Conservation (phyloP, 2,888 invertebrate species). For the Dasysyrphus tricinctus region DNA sequence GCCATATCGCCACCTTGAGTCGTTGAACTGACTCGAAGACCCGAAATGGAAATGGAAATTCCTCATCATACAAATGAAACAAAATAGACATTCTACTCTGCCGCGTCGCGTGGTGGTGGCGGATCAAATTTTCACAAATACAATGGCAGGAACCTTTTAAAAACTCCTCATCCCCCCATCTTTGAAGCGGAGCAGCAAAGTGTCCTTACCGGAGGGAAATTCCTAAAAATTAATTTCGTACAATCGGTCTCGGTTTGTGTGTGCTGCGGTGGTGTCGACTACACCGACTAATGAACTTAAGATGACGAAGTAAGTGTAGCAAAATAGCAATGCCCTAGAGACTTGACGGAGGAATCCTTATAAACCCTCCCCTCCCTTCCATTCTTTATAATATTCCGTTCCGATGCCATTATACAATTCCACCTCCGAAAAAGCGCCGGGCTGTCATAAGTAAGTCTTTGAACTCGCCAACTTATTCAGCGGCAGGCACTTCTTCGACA, state of each 20-base stretch:
- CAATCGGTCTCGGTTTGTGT: conserved; percentile 54
- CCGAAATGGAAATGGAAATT: conserved; percentile 18
- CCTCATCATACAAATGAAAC: conserved; percentile 36
- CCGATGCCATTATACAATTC: conserved; percentile 37
- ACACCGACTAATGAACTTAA: conserved; percentile 71
- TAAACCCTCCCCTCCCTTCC: conserved; percentile 8
- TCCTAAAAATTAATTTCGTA: conserved; percentile 65
- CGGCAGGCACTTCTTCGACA: conserved; percentile 56
- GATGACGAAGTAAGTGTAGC: conserved; percentile 66
- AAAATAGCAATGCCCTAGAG: conserved; percentile 41
- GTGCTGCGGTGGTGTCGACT: conserved; percentile 21
- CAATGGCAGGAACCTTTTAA: conserved; percentile 50
- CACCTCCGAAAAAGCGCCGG: conserved; percentile 27
- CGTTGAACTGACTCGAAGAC: conserved; percentile 64
- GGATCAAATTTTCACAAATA: conserved; percentile 62
- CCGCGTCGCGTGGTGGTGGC: not conserved
- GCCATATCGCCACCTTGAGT: conserved; percentile 40
- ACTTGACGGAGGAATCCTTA: conserved; percentile 53
- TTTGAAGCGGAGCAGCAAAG: not conserved
- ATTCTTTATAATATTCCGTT: conserved; percentile 15
- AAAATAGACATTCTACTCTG: conserved; percentile 7
- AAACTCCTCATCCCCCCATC: not conserved
- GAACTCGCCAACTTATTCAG: conserved; percentile 57
- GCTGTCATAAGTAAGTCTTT: conserved; percentile 58
- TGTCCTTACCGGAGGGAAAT: conserved; percentile 36